Evolutionary conservation across 2,888 invertebrate species (phyloP).

Genomic region (Drosophila merina): DNA sequence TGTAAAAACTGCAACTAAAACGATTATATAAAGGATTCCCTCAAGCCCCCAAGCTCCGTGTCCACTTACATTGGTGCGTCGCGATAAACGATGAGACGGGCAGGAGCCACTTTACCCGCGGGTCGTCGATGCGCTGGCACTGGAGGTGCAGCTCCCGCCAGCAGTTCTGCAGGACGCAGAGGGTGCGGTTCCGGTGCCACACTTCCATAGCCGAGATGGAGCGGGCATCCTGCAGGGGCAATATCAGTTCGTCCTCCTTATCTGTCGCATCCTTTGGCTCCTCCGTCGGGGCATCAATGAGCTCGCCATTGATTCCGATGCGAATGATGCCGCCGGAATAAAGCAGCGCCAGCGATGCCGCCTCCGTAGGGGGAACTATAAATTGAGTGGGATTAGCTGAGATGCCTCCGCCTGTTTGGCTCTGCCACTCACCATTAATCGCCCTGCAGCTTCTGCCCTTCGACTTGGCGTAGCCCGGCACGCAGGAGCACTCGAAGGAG

Average conservation of each 20-base stretch:
- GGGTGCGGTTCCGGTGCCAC: constrained; percentile 87
- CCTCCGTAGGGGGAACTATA: constrained; percentile 87
- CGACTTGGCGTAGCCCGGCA: constrained; percentile 87
- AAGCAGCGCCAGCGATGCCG: constrained; percentile 88
- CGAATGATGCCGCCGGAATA: constrained; percentile 88
- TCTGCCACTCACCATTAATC: constrained; percentile 86
- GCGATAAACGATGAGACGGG: constrained; percentile 87
- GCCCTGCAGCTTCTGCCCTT: constrained; percentile 87
- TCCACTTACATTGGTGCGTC: constrained; percentile 86
- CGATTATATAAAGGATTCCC: constrained; percentile 4
- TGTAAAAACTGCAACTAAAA: constrained; percentile 86
- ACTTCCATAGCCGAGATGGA: constrained; percentile 86
- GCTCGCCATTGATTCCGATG: constrained; percentile 83
- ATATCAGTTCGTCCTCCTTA: constrained; percentile 83
- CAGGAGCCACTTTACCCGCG: constrained; percentile 86
- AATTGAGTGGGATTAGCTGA: constrained; percentile 42
- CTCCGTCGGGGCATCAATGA: constrained; percentile 12
- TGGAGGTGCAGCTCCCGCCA: constrained; percentile 85
- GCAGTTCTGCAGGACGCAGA: constrained; percentile 88
- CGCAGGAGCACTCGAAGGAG: constrained; percentile 90
- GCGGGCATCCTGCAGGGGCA: constrained; percentile 62
- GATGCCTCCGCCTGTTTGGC: background rate
- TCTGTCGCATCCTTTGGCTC: constrained; percentile 12
- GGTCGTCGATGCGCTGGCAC: constrained; percentile 88
- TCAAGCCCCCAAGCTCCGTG: constrained; percentile 6